phyloP scores from a whole-genome alignment of 2,888 invertebrate species.

The Acronicta leporina region DNA sequence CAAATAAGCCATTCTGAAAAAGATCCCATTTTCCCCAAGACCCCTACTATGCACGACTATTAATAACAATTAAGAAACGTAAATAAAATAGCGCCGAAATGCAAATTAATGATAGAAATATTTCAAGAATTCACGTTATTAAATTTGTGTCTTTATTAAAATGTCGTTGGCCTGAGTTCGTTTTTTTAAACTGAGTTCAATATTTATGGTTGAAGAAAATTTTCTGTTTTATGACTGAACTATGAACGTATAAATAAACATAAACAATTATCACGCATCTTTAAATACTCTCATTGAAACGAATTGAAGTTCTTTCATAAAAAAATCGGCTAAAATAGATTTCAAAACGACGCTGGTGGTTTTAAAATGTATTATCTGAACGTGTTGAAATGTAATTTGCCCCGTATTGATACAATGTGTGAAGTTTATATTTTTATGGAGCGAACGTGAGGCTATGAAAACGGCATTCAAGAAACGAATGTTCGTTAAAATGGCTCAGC shows the following conservation, averaged over 20 bases:
- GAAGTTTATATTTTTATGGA: conserved; percentile 56
- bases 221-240: conserved; percentile 9
- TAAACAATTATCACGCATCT: conserved; percentile 6
- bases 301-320: conserved; percentile 1
- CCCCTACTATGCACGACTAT: conserved; percentile 73
- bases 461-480: conserved; percentile 47
- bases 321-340: conserved; percentile 15
- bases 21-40: conserved; percentile 75
- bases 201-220: conserved; percentile 25
- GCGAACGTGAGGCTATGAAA: conserved; percentile 53
- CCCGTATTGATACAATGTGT: conserved; percentile 53
- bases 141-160: conserved; percentile 48
- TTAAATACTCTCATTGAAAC: conserved; percentile 15
- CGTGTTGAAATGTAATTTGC: conserved; percentile 42
- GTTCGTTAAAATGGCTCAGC: conserved; percentile 52
- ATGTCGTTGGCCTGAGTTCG: conserved; percentile 10
- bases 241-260: conserved; percentile 12
- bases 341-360: conserved; percentile 12
- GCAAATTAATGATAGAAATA: conserved; percentile 57
- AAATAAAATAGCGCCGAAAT: conserved; percentile 48
- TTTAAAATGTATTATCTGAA: conserved; percentile 43
- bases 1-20: conserved; percentile 83
- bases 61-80: conserved; percentile 64
- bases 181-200: not conserved
- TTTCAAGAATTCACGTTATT: conserved; percentile 48